Evolutionary conservation across 35 echinoderm and acorn worm species (phyloP).

Genomic region (Ophioderma brevispina): DNA sequence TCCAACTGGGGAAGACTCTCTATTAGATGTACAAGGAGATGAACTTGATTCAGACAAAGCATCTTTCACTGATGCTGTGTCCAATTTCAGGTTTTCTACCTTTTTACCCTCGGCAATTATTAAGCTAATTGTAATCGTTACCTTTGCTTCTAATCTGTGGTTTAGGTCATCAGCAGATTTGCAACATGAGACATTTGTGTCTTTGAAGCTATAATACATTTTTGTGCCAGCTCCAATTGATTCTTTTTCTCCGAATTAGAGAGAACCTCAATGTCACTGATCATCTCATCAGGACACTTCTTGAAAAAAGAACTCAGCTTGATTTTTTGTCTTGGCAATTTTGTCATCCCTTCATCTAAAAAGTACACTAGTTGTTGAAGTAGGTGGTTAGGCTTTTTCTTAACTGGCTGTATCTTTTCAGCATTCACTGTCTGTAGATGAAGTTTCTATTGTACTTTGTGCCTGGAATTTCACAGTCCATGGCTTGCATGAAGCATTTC

Average conservation of each 20-base stretch:
- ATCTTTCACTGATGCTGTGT: too few species aligned
- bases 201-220: background rate
- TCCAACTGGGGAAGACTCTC: too few species aligned
- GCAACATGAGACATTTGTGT: background rate
- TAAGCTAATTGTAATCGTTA: background rate
- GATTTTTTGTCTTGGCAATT: background rate
- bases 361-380: background rate
- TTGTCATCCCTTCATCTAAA: background rate
- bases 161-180: background rate
- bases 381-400: background rate
- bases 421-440: background rate
- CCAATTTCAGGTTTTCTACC: too few species aligned
- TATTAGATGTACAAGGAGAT: too few species aligned
- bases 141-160: too few species aligned
- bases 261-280: background rate
- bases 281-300: background rate
- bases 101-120: background rate
- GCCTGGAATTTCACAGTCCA: background rate
- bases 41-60: too few species aligned
- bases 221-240: background rate
- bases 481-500: background rate
- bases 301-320: background rate
- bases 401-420: background rate
- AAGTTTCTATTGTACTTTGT: background rate
- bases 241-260: background rate